Conservation (phyloP, 92 coral and sea anemone species). For the Paramuricea clavata region DNA sequence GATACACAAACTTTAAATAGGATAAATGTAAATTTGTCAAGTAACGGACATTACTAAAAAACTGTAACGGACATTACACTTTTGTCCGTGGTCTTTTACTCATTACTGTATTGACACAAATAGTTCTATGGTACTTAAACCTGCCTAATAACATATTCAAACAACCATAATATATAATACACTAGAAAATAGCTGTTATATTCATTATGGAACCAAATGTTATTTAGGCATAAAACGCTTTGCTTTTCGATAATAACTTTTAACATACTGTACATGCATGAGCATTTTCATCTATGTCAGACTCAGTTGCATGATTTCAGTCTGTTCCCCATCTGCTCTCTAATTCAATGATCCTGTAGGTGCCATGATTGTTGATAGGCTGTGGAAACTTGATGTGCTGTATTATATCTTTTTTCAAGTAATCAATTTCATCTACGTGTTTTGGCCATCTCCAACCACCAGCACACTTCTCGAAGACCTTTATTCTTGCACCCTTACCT, state of each 20-base stretch:
- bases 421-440: slow-evolving; percentile 23
- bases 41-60: slow-evolving; percentile 3
- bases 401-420: slow-evolving; percentile 1
- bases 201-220: not conserved
- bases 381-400: slow-evolving; percentile 40
- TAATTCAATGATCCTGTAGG: slow-evolving; percentile 25
- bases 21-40: not conserved
- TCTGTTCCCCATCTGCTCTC: slow-evolving; percentile 36
- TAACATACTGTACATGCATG: no score
- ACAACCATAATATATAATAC: not conserved
- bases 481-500: slow-evolving; percentile 54
- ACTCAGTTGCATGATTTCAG: not conserved
- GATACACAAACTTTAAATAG: not conserved
- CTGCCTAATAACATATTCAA: no score
- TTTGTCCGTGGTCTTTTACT: not conserved
- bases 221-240: not conserved
- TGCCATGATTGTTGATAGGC: slow-evolving; percentile 18
- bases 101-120: not conserved
- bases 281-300: not conserved
- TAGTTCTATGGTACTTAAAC: not conserved
- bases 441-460: slow-evolving; percentile 51
- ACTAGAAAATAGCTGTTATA: not conserved
- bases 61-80: slow-evolving; percentile 26
- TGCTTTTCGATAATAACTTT: not conserved
- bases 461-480: slow-evolving; percentile 50